Evolutionary conservation across 2,888 invertebrate genomes (phyloP).

Genomic region (Dorcus hopei): DNA sequence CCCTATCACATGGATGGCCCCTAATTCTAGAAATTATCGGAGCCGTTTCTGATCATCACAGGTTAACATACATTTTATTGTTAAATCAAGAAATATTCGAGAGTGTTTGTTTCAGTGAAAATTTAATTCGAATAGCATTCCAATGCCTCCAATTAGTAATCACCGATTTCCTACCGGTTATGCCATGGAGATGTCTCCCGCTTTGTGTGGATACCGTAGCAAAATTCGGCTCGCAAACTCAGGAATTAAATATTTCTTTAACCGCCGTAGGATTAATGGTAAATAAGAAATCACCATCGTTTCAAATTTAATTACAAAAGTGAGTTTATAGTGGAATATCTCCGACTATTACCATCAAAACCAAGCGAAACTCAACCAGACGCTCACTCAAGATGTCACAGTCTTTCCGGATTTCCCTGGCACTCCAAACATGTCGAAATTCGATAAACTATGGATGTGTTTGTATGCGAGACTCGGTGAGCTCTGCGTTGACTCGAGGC

Average conservation of each 20-base stretch:
- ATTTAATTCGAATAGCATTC: conserved; percentile 88
- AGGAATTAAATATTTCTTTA: conserved; percentile 94
- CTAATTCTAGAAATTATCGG: conserved; percentile 91
- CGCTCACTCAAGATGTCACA: conserved; percentile 69
- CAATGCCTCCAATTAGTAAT: conserved; percentile 94
- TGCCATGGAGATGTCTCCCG: conserved; percentile 89
- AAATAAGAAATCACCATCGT: conserved; percentile 28
- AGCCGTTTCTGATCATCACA: conserved; percentile 90
- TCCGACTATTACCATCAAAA: conserved; percentile 97
- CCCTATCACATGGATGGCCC: conserved; percentile 92
- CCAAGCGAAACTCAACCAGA: conserved; percentile 75
- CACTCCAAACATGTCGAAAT: conserved; percentile 79
- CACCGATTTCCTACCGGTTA: conserved; percentile 88
- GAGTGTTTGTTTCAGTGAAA: conserved; percentile 61
- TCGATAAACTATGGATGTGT: conserved; percentile 96
- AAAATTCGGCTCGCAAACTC: conserved; percentile 93
- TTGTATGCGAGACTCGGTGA: conserved; percentile 84
- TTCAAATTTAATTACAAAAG: conserved; percentile 15
- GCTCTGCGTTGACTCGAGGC: conserved; percentile 90
- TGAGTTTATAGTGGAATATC: conserved; percentile 86
- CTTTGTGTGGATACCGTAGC: conserved; percentile 90
- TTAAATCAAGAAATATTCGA: neutral
- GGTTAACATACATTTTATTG: conserved; percentile 53
- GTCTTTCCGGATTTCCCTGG: conserved; percentile 82
- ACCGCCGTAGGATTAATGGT: conserved; percentile 97